Evolutionary conservation across 2,797 vertebrate genomes (phyloP).

Genomic region (Bryconaethiops microstoma): DNA sequence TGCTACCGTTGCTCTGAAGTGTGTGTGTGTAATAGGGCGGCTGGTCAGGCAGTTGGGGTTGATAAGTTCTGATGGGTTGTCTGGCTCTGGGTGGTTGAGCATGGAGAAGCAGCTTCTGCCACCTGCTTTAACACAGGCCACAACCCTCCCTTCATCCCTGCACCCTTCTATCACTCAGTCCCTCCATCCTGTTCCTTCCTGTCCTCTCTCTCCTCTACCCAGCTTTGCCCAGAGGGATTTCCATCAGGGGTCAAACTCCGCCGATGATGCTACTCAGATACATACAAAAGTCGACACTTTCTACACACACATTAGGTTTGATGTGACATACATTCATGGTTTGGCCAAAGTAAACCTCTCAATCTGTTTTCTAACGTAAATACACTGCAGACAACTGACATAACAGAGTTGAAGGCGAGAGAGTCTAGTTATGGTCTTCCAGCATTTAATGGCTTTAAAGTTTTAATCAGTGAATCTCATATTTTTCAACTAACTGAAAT

Average conservation of each 20-base stretch:
- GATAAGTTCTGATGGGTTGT: not conserved
- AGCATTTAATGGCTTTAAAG: too few relatives aligned
- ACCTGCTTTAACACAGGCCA: constrained; percentile 6
- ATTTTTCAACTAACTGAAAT: too few relatives aligned
- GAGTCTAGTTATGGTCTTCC: too few relatives aligned
- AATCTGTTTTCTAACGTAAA: too few relatives aligned
- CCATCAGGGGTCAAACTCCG: not conserved
- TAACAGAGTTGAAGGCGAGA: too few relatives aligned
- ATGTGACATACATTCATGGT: too few relatives aligned
- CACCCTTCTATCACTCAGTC: not conserved
- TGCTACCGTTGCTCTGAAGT: too few relatives aligned
- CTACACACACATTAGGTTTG: too few relatives aligned
- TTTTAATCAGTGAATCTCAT: too few relatives aligned
- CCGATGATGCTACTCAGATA: not conserved
- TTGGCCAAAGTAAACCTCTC: too few relatives aligned
- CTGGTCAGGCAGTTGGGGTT: constrained; percentile 38
- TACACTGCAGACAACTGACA: too few relatives aligned
- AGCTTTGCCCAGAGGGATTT: not conserved
- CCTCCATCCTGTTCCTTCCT: not conserved
- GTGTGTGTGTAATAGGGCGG: not conserved
- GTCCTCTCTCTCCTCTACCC: not conserved
- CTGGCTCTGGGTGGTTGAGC: not conserved
- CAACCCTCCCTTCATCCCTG: not conserved
- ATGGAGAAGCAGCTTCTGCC: not conserved
- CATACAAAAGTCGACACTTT: not conserved